phyloP scores from a whole-genome alignment of 2,888 invertebrate genomes.

The Chrysolina oricalcia region DNA sequence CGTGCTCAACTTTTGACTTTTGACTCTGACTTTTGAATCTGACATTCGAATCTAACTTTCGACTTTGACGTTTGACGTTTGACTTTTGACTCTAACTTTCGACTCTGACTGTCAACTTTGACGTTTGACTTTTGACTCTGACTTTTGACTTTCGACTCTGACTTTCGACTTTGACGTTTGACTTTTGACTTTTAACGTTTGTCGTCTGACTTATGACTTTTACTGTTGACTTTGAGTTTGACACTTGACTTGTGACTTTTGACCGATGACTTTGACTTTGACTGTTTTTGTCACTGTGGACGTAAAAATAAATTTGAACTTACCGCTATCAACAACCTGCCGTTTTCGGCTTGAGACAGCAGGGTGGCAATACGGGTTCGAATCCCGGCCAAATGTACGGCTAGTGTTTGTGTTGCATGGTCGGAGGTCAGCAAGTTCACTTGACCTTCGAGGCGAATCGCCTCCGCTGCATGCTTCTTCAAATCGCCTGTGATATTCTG shows the following conservation, averaged over 20 bases:
- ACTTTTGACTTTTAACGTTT: too few relatives aligned
- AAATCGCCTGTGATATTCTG: conserved; percentile 83
- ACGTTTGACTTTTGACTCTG: too few relatives aligned
- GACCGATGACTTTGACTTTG: not conserved
- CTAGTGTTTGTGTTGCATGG: conserved; percentile 76
- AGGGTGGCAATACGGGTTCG: conserved; percentile 79
- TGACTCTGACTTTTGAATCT: too few relatives aligned
- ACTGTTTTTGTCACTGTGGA: not conserved
- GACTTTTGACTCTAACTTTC: too few relatives aligned
- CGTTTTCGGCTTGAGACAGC: conserved; percentile 81
- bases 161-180: too few relatives aligned
- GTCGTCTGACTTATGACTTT: too few relatives aligned
- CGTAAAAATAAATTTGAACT: conserved; percentile 43
- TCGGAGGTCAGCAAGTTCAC: conserved; percentile 79
- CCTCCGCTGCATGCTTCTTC: conserved; percentile 80
- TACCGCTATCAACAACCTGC: conserved; percentile 70
- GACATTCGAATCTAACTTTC: too few relatives aligned
- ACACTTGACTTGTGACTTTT: not conserved
- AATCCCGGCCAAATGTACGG: conserved; percentile 76
- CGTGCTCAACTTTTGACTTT: too few relatives aligned
- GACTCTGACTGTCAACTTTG: too few relatives aligned
- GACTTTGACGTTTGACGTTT: too few relatives aligned
- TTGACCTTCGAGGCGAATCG: conserved; percentile 77
- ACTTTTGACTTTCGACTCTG: too few relatives aligned
- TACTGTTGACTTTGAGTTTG: too few relatives aligned